These are phyloP conservation scores for Trochalopteron elliotii DNA, from an alignment of 2,113 vertebrate species.

Conservation along the genomic window DNA sequence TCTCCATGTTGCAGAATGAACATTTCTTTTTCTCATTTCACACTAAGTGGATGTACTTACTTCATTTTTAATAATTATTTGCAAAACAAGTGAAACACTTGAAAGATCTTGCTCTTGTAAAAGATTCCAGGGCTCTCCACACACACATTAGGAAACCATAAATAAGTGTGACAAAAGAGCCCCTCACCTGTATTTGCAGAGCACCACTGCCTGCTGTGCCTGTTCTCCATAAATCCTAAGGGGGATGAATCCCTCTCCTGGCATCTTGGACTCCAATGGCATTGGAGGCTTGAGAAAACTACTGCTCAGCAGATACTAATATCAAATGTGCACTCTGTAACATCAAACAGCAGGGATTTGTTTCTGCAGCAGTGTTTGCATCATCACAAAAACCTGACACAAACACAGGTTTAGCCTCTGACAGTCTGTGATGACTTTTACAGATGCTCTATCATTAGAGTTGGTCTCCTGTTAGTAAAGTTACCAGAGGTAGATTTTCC, in stretches of 20 bases:
- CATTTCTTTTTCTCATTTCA: neutral
- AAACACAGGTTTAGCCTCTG: neutral
- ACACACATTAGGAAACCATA: neutral
- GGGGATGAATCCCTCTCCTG: neutral
- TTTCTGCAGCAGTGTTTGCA: neutral
- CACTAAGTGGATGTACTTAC: neutral
- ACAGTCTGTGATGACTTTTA: neutral
- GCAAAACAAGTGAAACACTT: neutral
- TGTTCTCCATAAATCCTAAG: neutral
- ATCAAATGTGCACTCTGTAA: neutral
- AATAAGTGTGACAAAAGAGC: neutral
- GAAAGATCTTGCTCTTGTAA: neutral
- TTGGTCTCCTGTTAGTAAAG: neutral
- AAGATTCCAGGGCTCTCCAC: neutral
- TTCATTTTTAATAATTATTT: neutral
- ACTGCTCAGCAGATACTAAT: neutral
- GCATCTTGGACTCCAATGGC: neutral
- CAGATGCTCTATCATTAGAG: neutral
- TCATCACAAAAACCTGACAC: neutral
- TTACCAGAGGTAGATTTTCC: slow-evolving; percentile 55
- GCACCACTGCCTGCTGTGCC: neutral
- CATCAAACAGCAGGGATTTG: neutral
- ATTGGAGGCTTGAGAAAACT: neutral
- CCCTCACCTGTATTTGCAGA: neutral
- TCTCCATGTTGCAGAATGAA: neutral